Base-by-base conservation (phyloP, 2,888 invertebrate species). In the Papilio gigon region DNA sequence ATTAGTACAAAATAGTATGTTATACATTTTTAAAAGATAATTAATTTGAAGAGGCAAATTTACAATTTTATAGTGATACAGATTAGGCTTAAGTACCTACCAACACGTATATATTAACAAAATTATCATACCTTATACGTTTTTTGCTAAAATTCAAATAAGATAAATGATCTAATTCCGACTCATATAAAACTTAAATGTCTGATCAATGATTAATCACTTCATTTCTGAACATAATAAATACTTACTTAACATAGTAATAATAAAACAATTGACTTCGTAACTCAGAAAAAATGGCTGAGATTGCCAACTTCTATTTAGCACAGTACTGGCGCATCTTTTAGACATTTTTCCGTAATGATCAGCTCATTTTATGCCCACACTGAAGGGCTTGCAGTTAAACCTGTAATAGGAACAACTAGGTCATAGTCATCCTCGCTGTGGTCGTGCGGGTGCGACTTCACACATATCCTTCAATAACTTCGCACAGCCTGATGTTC, bases 51-150 rank as follows among this genome's bases (percentile, higher is more conserved):
- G 11, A 47, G 11, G 1, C 22, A 3, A 47, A 47, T 53, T n/a
- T 50, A 25, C 25, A 12, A 44, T 27, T 27, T 27, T 27, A 27
- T n/a, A 53, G 14, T 27, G 27, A 27, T 53, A 27, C 27, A 25
- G 14, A 53, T 53, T 53, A 53, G 27, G 50, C 1, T 53, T 53
- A 27, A 53, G 27, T 53, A 50, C 5, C 47, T 50, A 53, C 14
- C 14, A 27, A 53, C 50, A 14, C 27, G 27, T 25, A 14, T 53
- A 27, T 27, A 53, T 53, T 27, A 53, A 53, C 50, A 27, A 22
- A 47, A 47, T 20, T 44, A 20, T 17, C 25, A 47, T 50, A 50
- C 25, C 42, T 47, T 20, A 27, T 25, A 14, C 20, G 20, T 44
- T 25, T 22, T 14, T 5, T 4, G 22, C 25, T 14, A 50, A 50